Evolutionary conservation across 2,113 vertebrate species (phyloP).

Genomic region (Micronycteris hirsuta): DNA sequence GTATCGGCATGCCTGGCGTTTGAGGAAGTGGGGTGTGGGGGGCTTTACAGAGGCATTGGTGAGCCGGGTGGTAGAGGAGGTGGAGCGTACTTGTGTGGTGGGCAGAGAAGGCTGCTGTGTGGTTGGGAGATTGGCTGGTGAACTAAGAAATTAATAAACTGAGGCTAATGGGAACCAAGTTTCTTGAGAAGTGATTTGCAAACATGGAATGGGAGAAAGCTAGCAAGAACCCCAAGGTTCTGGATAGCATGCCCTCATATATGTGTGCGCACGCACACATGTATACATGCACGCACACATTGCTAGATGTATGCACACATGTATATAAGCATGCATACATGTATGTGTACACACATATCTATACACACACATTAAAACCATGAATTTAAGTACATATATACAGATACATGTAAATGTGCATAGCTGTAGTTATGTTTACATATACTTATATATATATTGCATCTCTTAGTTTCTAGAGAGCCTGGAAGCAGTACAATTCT

Average conservation of each 20-base stretch:
- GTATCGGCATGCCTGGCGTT: neutral
- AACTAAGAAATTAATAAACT: neutral
- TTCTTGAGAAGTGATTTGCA: neutral
- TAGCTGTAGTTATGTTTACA: neutral
- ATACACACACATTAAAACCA: neutral
- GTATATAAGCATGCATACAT: no score
- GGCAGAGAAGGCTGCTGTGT: neutral
- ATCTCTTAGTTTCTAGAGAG: neutral
- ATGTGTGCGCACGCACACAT: no score
- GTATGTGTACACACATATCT: neutral
- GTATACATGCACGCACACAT: no score
- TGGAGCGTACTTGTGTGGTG: neutral
- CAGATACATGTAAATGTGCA: neutral
- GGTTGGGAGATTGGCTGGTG: neutral
- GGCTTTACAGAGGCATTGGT: neutral
- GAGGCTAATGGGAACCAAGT: neutral
- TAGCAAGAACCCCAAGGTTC: neutral
- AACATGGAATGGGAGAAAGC: neutral
- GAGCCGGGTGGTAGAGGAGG: neutral
- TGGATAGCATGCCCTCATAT: neutral
- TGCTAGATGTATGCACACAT: no score
- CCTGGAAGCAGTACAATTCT: neutral
- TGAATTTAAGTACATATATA: neutral
- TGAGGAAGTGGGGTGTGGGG: neutral
- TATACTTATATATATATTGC: neutral